Evolutionary conservation across 2,888 invertebrate species (phyloP), one percentile per base, ranked within the genome.

Genomic region (Hirtodrosophila trivittata): DNA sequence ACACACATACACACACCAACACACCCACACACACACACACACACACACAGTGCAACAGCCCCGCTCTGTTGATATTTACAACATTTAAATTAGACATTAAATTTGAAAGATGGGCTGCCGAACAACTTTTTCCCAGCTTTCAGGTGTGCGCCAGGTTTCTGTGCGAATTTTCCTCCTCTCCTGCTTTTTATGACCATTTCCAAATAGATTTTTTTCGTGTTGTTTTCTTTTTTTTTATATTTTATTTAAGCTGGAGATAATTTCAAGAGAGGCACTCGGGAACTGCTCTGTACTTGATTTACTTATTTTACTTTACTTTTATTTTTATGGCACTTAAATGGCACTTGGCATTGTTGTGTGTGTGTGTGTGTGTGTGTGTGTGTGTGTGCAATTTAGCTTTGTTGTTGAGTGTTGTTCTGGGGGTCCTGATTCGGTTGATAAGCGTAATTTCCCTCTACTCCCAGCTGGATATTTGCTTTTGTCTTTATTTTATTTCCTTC

Each of bases 81-180:
- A 80, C 80, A 82, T 82, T 83, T 77, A 83, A 83, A 85, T 82
- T 80, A 83, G 85, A 82, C 82, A 83, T 84, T 82, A 83, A 83
- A 84, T 82, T 84, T 84, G 82, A 82, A 71, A 70, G 85, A 83
- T 83, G 83, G 75, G 76, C 85, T 82, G 84, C 68, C 76, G 54
- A 64, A 75, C 60, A 76, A 78, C 72, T 78, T 78, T 49, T 43
- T 46, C n/a, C 56, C 49, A 42, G 33, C 64, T 35, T 46, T 46
- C 77, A 81, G 81, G 77, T 78, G 60, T 62, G 42, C 50, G 30
- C 55, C 10, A 41, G 35, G 32, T 41, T 14, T 42, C 2, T 37
- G 52, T 30, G 33, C 6, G 39, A 30, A 30, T 50, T 45, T 66
- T 46, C 67, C 30, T 28, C 35, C 13, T 25, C 32, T 14, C 13